A percentile compares a stretch with the other conserved stretches of the same genome.
Conservation (phyloP, 2,113 vertebrate genomes). For the Actinemys pallida region DNA sequence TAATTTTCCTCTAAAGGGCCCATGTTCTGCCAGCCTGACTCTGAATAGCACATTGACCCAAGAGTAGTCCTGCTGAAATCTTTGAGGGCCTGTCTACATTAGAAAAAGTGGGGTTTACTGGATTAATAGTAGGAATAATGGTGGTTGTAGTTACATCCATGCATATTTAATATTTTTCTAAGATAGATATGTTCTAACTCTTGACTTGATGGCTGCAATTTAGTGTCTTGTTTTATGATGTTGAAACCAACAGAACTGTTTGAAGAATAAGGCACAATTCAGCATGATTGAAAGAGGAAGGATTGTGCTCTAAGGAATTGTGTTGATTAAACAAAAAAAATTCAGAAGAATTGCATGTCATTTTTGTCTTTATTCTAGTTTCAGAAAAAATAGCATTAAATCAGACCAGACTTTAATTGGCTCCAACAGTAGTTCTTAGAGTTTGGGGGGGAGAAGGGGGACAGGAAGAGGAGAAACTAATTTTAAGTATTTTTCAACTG, state of each 20-base stretch:
- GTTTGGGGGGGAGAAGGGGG: not conserved
- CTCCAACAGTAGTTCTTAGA: not conserved
- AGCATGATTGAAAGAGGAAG: not conserved
- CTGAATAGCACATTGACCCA: constrained; percentile 19
- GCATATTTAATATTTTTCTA: not conserved
- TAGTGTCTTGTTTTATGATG: not conserved
- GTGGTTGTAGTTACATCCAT: not conserved
- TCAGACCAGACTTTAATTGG: not conserved
- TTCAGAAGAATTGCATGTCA: not conserved
- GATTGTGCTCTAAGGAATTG: not conserved
- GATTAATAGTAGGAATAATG: not conserved
- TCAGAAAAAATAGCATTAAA: not conserved
- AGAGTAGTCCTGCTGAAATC: not conserved
- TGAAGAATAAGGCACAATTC: not conserved
- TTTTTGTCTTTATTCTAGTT: not conserved
- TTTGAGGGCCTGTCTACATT: not conserved
- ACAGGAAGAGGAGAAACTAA: constrained; percentile 2
- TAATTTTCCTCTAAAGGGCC: constrained; percentile 7
- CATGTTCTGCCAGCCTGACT: constrained; percentile 1
- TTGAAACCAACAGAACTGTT: not conserved
- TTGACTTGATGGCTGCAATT: not conserved
- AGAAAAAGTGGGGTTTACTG: not conserved
- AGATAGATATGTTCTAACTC: not conserved
- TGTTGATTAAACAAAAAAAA: not conserved
- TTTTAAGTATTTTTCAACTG: not conserved